These are phyloP conservation scores for Centropristis striata DNA, from an alignment of 2,113 vertebrate species.

Conservation along the genomic window DNA sequence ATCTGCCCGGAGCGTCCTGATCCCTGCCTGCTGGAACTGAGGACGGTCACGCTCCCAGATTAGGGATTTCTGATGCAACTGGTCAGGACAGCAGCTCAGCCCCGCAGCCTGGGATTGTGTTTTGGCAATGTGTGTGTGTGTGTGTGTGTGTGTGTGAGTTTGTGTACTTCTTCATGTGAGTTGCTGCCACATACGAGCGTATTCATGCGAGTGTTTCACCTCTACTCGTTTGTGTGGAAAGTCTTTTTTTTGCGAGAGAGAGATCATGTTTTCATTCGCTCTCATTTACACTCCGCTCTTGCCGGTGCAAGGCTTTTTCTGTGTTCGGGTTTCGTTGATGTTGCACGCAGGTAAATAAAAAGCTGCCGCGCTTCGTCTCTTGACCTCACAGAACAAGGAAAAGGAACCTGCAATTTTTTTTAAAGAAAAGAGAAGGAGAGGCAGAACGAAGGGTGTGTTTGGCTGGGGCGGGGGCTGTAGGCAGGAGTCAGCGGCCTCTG, in stretches of 20 bases:
- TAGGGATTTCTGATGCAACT: slow-evolving; percentile 76
- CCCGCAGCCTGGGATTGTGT: slow-evolving; percentile 67
- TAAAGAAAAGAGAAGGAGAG: slow-evolving; percentile 21
- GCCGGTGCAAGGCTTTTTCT: not conserved
- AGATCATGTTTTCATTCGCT: slow-evolving; percentile 42
- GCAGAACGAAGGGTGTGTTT: slow-evolving; percentile 27
- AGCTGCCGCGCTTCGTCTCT: slow-evolving; percentile 49
- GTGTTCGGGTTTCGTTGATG: not conserved
- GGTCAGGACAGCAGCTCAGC: slow-evolving; percentile 72
- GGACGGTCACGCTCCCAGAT: slow-evolving; percentile 78
- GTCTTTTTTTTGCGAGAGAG: slow-evolving; percentile 4
- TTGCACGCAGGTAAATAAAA: slow-evolving; percentile 51
- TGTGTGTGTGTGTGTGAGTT: slow-evolving; percentile 22
- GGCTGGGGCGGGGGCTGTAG: slow-evolving; percentile 32
- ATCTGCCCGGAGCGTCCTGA: slow-evolving; percentile 72
- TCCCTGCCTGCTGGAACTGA: slow-evolving; percentile 77
- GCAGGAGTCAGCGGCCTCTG: slow-evolving; percentile 73
- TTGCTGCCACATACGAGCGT: slow-evolving; percentile 17
- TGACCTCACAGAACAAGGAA: slow-evolving; percentile 55
- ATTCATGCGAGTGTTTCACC: slow-evolving; percentile 31
- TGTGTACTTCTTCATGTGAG: slow-evolving; percentile 16
- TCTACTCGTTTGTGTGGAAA: slow-evolving; percentile 22
- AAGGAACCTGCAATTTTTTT: slow-evolving; percentile 39
- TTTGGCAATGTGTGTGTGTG: slow-evolving; percentile 1
- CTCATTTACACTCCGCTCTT: slow-evolving; percentile 31